Base-by-base conservation (phyloP, 23 tunicate genomes). In the Oikopleura dioica region DNA sequence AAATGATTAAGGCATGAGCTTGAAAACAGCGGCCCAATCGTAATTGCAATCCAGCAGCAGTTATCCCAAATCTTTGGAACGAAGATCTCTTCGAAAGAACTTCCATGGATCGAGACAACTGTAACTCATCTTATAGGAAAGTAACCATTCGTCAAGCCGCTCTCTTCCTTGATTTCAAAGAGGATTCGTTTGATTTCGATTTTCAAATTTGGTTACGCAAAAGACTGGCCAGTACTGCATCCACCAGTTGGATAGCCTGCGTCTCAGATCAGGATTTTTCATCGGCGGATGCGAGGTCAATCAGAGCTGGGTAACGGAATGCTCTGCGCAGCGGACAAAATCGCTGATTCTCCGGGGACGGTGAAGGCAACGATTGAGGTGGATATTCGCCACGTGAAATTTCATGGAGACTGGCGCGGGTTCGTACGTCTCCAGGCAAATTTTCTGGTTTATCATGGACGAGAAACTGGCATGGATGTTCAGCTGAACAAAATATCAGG, bases 401-500 rank as follows among this genome's bases (percentile, higher is more conserved):
- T 63, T 63, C 72, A 63, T 63, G 72, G 72, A 24, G 33, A 23
- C 2, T 63, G 72, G 72, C 29, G 33, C 2, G 72, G 72, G 29
- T 63, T 63, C 26, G 33, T 63, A 31, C 30, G 33, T 12, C 29
- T 63, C 26, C 72, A 63, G 26, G 72, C 30, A 2, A 16, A 31
- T 63, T 63, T 63, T 63, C 33, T 63, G 33, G 33, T 63, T 63
- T 63, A 63, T 28, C 72, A 63, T 28, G 72, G 72, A 24, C 72
- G 72, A 12, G 72, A 63, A 63, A 63, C 72, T 21, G 72, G 72
- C 33, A 2, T 63, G 5, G 72, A 63, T 63, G 72, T 63, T 63
- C 72, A 44, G 55, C 16, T 44, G n/a, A 44, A 9, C 55, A 44
- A 44, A 9, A 44, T 44, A 44, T 44, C 21, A 21, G 21, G 55